phyloP scores from a whole-genome alignment of 2,888 invertebrate genomes.

The Pristionchus entomophagus region DNA sequence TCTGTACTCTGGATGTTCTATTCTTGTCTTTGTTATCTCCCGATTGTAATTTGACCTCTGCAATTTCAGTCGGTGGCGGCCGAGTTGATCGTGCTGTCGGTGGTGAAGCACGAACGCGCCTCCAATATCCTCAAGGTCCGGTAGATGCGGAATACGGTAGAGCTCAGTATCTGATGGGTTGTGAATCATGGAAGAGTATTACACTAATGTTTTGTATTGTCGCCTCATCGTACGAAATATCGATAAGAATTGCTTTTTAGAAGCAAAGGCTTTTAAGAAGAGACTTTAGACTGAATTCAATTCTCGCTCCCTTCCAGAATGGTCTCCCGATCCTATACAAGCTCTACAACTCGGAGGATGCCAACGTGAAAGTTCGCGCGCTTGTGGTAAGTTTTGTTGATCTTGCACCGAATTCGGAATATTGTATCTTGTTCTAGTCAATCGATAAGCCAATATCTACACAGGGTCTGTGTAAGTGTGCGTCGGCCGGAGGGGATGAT shows the following conservation, averaged over 20 bases:
- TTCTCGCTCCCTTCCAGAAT: conserved; percentile 80
- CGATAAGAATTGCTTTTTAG: too few species aligned
- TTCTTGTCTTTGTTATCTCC: not conserved
- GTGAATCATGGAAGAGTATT: too few species aligned
- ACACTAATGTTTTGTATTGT: too few species aligned
- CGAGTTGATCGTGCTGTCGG: conserved; percentile 95
- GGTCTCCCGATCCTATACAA: conserved; percentile 94
- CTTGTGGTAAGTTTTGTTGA: conserved; percentile 79
- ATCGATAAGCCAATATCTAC: not conserved
- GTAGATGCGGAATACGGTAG: not conserved
- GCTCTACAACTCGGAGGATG: conserved; percentile 90
- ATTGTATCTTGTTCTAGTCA: not conserved
- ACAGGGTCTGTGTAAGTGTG: conserved; percentile 93
- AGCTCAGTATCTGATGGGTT: not conserved
- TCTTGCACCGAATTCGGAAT: not conserved
- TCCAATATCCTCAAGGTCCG: conserved; percentile 80
- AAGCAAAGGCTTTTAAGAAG: too few species aligned
- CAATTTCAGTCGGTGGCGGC: conserved; percentile 88
- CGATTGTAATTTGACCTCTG: not conserved
- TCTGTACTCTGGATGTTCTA: not conserved
- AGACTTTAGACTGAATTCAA: too few species aligned
- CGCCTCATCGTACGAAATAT: too few species aligned
- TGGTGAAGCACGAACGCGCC: conserved; percentile 97
- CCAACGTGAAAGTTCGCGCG: conserved; percentile 85
- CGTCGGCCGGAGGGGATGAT: conserved; percentile 92